Evolutionary conservation across 2,888 invertebrate genomes (phyloP).

Genomic region (Acleris sparsana): DNA sequence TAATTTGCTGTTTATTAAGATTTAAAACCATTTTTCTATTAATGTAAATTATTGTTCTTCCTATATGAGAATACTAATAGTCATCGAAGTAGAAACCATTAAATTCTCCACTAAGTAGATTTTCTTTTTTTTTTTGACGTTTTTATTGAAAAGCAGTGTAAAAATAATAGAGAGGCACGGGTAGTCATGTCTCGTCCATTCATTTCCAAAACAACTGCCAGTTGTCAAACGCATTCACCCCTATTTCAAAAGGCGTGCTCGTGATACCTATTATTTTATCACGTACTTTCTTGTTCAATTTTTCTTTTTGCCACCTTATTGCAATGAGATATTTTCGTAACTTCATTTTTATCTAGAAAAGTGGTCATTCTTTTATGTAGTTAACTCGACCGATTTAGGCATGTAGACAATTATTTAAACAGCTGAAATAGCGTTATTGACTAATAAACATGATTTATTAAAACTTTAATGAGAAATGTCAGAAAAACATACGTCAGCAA

Average conservation of each 20-base stretch:
- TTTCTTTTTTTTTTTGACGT: neutral
- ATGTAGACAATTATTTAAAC: too few relatives aligned
- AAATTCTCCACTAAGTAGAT: too few relatives aligned
- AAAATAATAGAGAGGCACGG: conserved; percentile 35
- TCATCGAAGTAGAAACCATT: too few relatives aligned
- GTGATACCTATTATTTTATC: conserved; percentile 66
- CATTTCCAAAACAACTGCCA: conserved; percentile 61
- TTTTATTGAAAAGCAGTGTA: conserved; percentile 11
- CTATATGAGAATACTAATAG: neutral
- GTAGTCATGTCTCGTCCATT: conserved; percentile 63
- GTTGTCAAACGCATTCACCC: conserved; percentile 67
- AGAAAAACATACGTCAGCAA: too few relatives aligned
- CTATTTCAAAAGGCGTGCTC: conserved; percentile 59
- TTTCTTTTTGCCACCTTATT: conserved; percentile 50
- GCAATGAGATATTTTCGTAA: conserved; percentile 47
- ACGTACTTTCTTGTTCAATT: conserved; percentile 57
- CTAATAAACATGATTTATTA: too few relatives aligned
- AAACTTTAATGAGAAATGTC: too few relatives aligned
- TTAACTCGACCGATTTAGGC: too few relatives aligned
- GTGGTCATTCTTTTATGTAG: too few relatives aligned
- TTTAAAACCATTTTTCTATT: too few relatives aligned
- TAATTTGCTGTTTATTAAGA: too few relatives aligned
- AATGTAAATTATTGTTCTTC: too few relatives aligned
- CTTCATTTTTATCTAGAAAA: neutral
- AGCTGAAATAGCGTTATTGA: too few relatives aligned